Base-by-base conservation (phyloP, 2,888 invertebrate species). In the Pterostichus niger region DNA sequence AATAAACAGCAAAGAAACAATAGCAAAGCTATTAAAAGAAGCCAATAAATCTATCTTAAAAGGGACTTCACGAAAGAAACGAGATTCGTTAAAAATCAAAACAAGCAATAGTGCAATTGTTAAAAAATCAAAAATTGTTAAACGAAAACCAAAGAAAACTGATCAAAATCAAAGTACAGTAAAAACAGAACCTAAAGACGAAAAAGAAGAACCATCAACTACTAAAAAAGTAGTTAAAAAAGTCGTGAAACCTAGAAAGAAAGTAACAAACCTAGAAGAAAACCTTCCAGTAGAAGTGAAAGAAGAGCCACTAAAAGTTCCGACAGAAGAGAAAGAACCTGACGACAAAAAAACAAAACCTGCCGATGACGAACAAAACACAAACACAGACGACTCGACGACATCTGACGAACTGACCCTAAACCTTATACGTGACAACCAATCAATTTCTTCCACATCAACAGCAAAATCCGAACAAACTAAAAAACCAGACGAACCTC, bases 11-110 rank as follows among this genome's bases (percentile, higher is more conserved):
- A 71, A 83, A 52, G 83, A 83, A 64, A 83, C 83, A 33, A 86
- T 85, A 61, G 85, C 85, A 64, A 86, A 87, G 83, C 83, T 86
- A 15, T 64, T 86, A 61, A 86, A 85, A 82, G 84, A 86, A 84
- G 86, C 86, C n/a, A 86, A 85, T 54, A 85, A 85, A 83, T 85
- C 59, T 56, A 44, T 78, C 40, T 33, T 77, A 77, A 73, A 84
- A 82, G 40, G 44, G 75, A 40, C 64, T 9, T 46, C 73, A 13
- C 84, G 83, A 71, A 64, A 64, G 78, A 82, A 81, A 81, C 71
- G 68, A 10, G 78, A 79, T 13, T 44, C 59, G 46, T 86, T 87
- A 33, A 86, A 86, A 33, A 84, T 85, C 80, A 85, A 85, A 85
- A 82, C 75, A 82, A 86, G 84, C 61, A 84, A 83, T 59, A 15